Base-by-base conservation (phyloP, 1,140 invertebrate genomes). In the Drosophila erecta region DNA sequence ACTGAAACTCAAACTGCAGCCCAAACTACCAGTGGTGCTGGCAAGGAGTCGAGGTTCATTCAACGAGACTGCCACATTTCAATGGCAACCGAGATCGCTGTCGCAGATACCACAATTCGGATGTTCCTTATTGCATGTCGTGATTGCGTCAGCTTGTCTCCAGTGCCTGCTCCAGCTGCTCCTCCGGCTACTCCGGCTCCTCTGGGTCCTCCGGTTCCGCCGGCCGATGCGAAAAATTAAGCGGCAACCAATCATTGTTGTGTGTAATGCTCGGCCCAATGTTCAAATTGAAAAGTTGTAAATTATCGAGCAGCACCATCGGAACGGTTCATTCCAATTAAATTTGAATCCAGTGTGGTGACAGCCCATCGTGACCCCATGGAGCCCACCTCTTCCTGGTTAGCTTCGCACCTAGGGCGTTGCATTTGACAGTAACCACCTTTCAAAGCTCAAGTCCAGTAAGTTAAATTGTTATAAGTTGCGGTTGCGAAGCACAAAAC, bases 261-360 rank as follows among this genome's bases (percentile, higher is more conserved):
- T 80, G 61, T 84, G 76, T 67, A 73, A 73, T 76, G 81, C 81
- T 51, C 60, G 55, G 66, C 41, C 66, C 66, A 81, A 72, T 80
- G 81, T 77, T 86, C 54, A 85, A 86, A 86, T 85, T 85, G 81
- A 85, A 85, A 86, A 85, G 81, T 86, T 85, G 62, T 77, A 86
- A 85, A 85, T 86, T 89, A 87, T 87, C 81, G 57, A 64, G 69
- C 69, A 66, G 47, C 70, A 60, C 72, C 80, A 90, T 87, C 87
- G 78, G 71, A 81, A 81, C 83, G 86, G 81, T 90, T 90, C 80
- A 84, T 87, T 84, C 87, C 87, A 90, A 90, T 90, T 90, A 90
- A 90, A 90, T 90, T 86, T 85, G 77, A 81, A 84, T 90, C 67
- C 83, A 83, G 79, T 65, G 77, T 60, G 43, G 51, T 30, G 50